A percentile compares a stretch with the other conserved stretches of the same genome.
Evolutionary conservation across 2,797 vertebrate species (phyloP).

Genomic region (Apogon hyalosoma): DNA sequence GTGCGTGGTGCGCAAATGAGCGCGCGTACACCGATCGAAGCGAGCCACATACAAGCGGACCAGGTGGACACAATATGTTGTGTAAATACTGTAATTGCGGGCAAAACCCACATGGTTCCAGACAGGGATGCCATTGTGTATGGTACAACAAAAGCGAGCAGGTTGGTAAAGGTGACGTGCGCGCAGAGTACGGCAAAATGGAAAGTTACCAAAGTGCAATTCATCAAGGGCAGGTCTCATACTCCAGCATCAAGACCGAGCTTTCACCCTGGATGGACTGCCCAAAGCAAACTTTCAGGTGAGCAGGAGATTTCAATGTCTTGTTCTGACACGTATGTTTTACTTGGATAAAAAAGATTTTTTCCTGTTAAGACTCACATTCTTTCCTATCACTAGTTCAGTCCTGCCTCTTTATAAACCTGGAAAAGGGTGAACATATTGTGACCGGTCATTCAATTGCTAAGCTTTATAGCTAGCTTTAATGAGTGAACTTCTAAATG

Average conservation of each 20-base stretch:
- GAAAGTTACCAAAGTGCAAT: slow-evolving; percentile 73
- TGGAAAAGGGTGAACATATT: too few relatives aligned
- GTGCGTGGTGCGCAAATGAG: slow-evolving; percentile 61
- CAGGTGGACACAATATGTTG: slow-evolving; percentile 30
- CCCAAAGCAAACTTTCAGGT: slow-evolving; percentile 72
- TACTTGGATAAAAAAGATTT: neutral
- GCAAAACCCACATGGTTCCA: slow-evolving; percentile 41
- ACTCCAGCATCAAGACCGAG: slow-evolving; percentile 71
- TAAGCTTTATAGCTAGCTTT: neutral
- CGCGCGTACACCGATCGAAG: slow-evolving; percentile 47
- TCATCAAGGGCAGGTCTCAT: slow-evolving; percentile 52
- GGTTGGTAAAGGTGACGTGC: slow-evolving; percentile 30
- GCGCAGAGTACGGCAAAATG: slow-evolving; percentile 58
- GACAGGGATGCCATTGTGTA: slow-evolving; percentile 62
- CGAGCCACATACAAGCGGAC: slow-evolving; percentile 38
- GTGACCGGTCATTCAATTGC: neutral
- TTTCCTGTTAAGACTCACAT: neutral
- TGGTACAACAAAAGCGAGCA: slow-evolving; percentile 61
- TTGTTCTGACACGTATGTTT: neutral
- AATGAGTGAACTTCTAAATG: neutral
- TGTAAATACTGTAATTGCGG: slow-evolving; percentile 71
- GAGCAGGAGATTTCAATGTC: slow-evolving; percentile 11
- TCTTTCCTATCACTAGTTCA: neutral
- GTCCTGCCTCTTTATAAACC: neutral
- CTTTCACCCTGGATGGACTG: slow-evolving; percentile 66